phyloP scores from a whole-genome alignment of 2,113 vertebrate genomes.

The Picathartes gymnocephalus region DNA sequence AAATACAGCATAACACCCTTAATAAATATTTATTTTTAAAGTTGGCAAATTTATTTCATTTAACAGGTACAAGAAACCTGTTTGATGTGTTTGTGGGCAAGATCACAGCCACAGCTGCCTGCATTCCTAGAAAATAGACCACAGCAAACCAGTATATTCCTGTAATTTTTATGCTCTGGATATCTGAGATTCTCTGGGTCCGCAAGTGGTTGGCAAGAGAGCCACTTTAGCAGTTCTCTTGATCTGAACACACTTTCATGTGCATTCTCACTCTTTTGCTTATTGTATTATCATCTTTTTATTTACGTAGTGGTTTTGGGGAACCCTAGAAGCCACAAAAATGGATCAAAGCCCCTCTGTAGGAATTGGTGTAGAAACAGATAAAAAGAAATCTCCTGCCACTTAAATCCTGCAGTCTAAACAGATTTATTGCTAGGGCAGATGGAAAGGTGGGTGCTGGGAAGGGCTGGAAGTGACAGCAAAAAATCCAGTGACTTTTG shows the following conservation, averaged over 20 bases:
- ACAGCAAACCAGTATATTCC: not conserved
- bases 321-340: not conserved
- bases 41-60: not conserved
- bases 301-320: accelerated
- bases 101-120: not conserved
- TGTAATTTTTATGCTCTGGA: not conserved
- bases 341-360: not conserved
- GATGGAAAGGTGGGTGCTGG: not conserved
- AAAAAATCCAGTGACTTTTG: not conserved
- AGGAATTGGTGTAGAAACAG: not conserved
- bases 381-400: not conserved
- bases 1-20: not conserved
- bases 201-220: not conserved
- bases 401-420: not conserved
- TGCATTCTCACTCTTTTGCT: not conserved
- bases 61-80: not conserved
- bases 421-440: not conserved
- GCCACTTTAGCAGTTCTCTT: not conserved
- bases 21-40: not conserved
- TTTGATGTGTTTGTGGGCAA: not conserved
- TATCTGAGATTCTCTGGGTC: not conserved
- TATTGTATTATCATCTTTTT: not conserved
- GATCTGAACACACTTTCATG: not conserved
- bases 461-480: not conserved
- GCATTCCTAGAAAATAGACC: not conserved